phyloP scores from a whole-genome alignment of 2,888 invertebrate genomes.

The Brachylomia viminalis region DNA sequence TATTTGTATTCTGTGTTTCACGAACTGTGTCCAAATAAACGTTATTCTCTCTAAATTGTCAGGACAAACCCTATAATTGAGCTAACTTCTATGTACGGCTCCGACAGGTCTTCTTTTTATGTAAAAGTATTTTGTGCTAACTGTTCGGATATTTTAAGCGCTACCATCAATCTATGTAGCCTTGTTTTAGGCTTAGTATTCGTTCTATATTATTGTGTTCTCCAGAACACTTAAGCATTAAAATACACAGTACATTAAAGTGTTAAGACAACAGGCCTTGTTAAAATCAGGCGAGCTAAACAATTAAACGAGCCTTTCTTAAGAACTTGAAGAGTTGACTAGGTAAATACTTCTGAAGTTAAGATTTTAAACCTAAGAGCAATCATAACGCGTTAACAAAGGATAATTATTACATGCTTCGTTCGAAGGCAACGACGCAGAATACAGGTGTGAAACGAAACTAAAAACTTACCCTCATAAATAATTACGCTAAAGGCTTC shows the following conservation, averaged over 20 bases:
- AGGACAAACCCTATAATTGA: slow-evolving; percentile 19
- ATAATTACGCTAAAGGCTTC: slow-evolving; percentile 14
- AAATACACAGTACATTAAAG: slow-evolving; percentile 7
- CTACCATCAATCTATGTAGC: background rate
- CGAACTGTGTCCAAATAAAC: too few relatives aligned
- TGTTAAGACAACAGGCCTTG: slow-evolving; percentile 12
- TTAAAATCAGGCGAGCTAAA: slow-evolving; percentile 17
- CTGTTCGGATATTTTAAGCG: background rate
- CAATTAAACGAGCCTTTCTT: slow-evolving; percentile 4
- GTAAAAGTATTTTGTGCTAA: background rate
- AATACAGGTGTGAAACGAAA: background rate
- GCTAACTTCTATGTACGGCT: background rate
- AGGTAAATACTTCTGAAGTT: slow-evolving; percentile 16
- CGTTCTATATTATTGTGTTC: background rate
- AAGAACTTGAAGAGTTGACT: slow-evolving; percentile 8
- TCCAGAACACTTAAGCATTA: background rate
- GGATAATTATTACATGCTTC: slow-evolving; percentile 29
- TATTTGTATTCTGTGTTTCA: too few relatives aligned
- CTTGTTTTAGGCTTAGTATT: background rate
- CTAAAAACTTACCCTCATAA: background rate
- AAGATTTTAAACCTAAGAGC: slow-evolving; percentile 26
- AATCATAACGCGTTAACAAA: slow-evolving; percentile 25
- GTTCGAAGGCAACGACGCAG: slow-evolving; percentile 19
- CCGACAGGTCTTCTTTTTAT: background rate
- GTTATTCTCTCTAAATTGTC: too few relatives aligned